Evolutionary conservation across 2,113 vertebrate genomes (phyloP), one percentile per base, ranked within the genome.

Genomic region (Irena cyanogastra): DNA sequence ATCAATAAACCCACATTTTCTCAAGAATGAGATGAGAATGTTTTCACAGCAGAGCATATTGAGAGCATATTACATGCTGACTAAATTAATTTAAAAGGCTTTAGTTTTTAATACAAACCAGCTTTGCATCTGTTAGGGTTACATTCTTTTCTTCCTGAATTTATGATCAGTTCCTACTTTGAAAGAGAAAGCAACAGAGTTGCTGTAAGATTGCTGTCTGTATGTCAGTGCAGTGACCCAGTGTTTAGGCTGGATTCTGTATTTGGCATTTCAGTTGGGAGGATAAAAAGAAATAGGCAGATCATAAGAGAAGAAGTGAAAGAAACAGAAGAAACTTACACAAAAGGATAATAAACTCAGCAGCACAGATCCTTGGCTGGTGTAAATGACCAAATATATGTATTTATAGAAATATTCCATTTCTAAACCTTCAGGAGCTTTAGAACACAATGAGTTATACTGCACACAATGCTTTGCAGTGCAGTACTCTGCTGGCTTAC

Each of bases 201-300:
- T 90, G 45, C 37, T 90, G 22, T 59, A 65, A 4, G 1, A 39
- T 65, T n/a, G 8, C n/a, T 69, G 45, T 50, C 72, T 89, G 23
- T 78, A 27, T 65, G 64, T 70, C 4, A 3, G 19, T 56, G 65
- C 47, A 84, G 77, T 50, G 56, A 21, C 70, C 64, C 64, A 50
- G 22, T 8, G 11, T 14, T 64, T 74, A 27, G 26, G 20, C 61
- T 85, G 63, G 45, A 65, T 79, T 85, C 63, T 61, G 6, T 52
- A 71, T 52, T 27, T 83, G 85, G 52, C 16, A 72, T 90, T 93
- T 88, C 87, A 87, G 94, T 57, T 80, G 75, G 16, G 42, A 80
- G 7, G 18, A 83, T 96, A 77, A 87, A 85, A 93, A 92, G 63
- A 94, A 94, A 88, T 19, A 49, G 49, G n/a, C 37, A 89, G 39